These are phyloP conservation scores for Drosophila kikkawai DNA, from an alignment of 1,140 invertebrate species.

Conservation along the genomic window DNA sequence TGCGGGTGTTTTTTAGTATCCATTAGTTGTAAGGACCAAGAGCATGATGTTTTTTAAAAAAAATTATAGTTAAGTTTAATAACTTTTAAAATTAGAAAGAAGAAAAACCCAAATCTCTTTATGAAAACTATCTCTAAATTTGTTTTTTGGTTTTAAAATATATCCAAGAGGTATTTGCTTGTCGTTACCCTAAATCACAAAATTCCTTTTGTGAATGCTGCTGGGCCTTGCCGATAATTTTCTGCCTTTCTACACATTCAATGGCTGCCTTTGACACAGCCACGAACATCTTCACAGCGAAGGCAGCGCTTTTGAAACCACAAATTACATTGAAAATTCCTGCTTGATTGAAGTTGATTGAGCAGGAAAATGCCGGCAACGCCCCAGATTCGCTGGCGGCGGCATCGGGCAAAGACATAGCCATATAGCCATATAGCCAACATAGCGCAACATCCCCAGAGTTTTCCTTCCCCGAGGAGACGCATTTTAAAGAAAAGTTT, in stretches of 20 bases:
- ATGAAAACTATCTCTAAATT: neutral
- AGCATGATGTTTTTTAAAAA: neutral
- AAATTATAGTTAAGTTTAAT: neutral
- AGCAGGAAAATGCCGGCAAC: conserved; percentile 80
- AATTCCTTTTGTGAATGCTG: conserved; percentile 21
- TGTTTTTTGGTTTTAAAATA: neutral
- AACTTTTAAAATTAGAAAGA: neutral
- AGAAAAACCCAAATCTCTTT: neutral
- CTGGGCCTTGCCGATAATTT: conserved; percentile 74
- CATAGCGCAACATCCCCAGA: conserved; percentile 20
- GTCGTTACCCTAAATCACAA: neutral
- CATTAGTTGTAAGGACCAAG: neutral
- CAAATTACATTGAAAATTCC: conserved; percentile 83
- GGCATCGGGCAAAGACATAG: conserved; percentile 12
- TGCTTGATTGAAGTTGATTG: conserved; percentile 83
- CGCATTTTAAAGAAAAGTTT: conserved; percentile 50
- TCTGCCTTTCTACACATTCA: conserved; percentile 77
- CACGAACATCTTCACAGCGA: conserved; percentile 49
- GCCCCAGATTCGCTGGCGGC: conserved; percentile 46
- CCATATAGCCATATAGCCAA: conserved; percentile 15
- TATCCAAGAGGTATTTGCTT: neutral
- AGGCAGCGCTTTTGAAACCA: conserved; percentile 55
- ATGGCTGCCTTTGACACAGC: conserved; percentile 70
- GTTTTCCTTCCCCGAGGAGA: conserved; percentile 8
- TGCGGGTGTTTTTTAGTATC: conserved; percentile 15